Evolutionary conservation across 2,888 invertebrate species (phyloP).

Genomic region (Furcula furcula): DNA sequence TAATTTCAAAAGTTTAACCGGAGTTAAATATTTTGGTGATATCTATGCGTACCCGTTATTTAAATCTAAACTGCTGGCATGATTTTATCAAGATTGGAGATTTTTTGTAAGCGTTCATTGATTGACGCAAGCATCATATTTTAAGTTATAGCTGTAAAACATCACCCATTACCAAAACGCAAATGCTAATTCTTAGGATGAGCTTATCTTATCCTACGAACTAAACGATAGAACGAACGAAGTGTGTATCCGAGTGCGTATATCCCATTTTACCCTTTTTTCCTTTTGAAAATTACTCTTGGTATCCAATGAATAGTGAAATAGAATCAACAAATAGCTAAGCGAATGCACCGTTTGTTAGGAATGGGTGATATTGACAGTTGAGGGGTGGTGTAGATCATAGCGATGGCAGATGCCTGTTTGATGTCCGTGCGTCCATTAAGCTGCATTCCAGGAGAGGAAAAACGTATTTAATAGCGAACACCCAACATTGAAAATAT

Average conservation of each 20-base stretch:
- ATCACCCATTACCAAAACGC: constrained; percentile 27
- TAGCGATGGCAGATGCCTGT: constrained; percentile 20
- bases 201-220: too few relatives aligned
- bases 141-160: constrained; percentile 40
- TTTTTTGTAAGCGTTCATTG: constrained; percentile 44
- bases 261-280: too few relatives aligned
- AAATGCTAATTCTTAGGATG: too few relatives aligned
- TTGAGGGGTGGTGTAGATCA: constrained; percentile 22
- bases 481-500: too few relatives aligned
- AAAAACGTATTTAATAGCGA: constrained; percentile 40
- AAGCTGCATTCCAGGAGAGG: constrained; percentile 74
- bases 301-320: too few relatives aligned
- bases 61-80: constrained; percentile 62
- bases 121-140: constrained; percentile 48
- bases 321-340: too few relatives aligned
- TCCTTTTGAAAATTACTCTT: too few relatives aligned
- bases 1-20: constrained; percentile 15
- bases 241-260: too few relatives aligned
- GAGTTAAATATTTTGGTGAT: constrained; percentile 25
- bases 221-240: too few relatives aligned
- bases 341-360: too few relatives aligned
- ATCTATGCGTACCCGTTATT: constrained; percentile 45
- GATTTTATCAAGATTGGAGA: constrained; percentile 56
- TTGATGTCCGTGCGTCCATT: constrained; percentile 60
- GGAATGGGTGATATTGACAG: constrained; percentile 18